These are phyloP conservation scores for Lepidotrigona ventralis DNA, from an alignment of 1,140 invertebrate genomes.

Conservation along the genomic window DNA sequence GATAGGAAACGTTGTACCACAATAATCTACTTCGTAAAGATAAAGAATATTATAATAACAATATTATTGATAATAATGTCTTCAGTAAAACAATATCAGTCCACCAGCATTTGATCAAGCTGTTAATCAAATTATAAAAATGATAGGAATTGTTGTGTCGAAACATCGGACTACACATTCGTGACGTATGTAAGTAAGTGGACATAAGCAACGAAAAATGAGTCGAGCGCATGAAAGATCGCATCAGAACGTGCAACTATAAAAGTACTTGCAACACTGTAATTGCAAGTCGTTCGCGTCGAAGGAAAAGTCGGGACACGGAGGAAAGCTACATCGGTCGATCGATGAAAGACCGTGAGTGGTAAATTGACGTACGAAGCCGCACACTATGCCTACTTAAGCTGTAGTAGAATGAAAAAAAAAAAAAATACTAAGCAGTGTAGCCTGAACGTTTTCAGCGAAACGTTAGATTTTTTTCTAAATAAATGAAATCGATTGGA, in stretches of 20 bases:
- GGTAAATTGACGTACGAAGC: constrained; percentile 25
- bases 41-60: no score
- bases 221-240: neutral
- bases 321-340: neutral
- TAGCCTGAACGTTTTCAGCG: neutral
- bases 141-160: neutral
- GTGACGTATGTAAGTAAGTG: neutral
- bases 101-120: neutral
- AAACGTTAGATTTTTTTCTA: neutral
- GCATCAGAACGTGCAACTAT: neutral
- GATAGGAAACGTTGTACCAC: neutral
- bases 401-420: no score
- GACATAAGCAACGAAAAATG: neutral
- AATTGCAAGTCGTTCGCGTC: neutral
- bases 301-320: neutral
- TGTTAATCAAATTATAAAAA: neutral
- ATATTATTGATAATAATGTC: no score
- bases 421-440: neutral
- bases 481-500: neutral
- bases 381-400: neutral
- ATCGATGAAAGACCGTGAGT: constrained; percentile 2
- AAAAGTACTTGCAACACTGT: neutral
- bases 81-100: neutral
- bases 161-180: neutral
- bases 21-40: no score